Conservation (phyloP, 2,888 invertebrate genomes). For the Drosophila mayaguana region DNA sequence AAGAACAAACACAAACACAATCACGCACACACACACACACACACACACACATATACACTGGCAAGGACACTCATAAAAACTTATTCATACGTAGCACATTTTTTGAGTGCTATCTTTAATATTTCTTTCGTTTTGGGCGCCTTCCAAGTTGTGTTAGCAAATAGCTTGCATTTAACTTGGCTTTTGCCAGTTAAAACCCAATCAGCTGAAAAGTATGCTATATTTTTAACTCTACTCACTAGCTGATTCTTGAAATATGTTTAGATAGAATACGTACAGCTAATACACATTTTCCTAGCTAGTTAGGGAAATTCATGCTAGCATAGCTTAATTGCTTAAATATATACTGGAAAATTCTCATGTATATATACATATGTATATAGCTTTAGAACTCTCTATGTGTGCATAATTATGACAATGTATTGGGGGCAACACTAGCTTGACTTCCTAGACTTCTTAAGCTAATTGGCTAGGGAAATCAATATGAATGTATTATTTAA, state of each 20-base stretch:
- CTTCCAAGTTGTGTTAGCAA: conserved; percentile 21
- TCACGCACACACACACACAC: background rate
- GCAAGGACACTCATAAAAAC: conserved; percentile 20
- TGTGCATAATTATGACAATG: too few species aligned
- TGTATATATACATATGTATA: too few species aligned
- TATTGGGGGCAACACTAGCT: background rate
- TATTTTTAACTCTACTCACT: background rate
- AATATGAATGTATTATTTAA: conserved; percentile 3
- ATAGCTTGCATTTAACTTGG: conserved; percentile 22
- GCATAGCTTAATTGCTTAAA: background rate
- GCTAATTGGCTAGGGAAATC: background rate
- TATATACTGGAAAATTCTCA: background rate
- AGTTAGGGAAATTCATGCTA: background rate
- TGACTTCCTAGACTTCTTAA: background rate
- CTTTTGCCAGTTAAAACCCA: conserved; percentile 13
- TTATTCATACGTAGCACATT: conserved; percentile 37
- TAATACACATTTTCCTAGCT: background rate
- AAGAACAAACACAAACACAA: conserved; percentile 22
- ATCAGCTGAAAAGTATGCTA: conserved; percentile 21
- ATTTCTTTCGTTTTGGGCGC: conserved; percentile 4
- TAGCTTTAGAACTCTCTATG: too few species aligned
- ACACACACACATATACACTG: background rate
- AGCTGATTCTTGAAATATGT: background rate
- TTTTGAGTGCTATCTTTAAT: conserved; percentile 51
- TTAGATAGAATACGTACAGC: background rate